Evolutionary conservation across 2,113 vertebrate genomes (phyloP).

Genomic region (Zosterops pallidus): DNA sequence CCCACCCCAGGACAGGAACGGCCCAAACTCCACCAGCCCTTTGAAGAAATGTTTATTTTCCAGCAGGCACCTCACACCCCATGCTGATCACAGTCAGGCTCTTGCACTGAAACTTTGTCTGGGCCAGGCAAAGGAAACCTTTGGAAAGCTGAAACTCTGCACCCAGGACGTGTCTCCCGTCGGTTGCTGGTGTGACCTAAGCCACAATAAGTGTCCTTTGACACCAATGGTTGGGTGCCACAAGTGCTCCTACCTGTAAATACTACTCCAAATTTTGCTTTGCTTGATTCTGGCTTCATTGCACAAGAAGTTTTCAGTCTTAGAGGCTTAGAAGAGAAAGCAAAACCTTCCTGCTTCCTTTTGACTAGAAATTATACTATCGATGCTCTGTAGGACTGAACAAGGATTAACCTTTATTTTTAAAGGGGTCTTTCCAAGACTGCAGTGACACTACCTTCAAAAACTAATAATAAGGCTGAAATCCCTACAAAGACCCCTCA

Average conservation of each 20-base stretch:
- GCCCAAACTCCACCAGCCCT: neutral
- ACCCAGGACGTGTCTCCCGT: neutral
- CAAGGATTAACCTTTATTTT: constrained; percentile 1
- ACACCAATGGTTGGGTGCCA: constrained; percentile 60
- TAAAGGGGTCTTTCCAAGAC: neutral
- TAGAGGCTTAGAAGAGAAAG: constrained; percentile 31
- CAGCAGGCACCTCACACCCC: neutral
- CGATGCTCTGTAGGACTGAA: neutral
- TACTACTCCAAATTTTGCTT: constrained; percentile 39
- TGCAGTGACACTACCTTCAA: neutral
- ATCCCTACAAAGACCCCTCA: neutral
- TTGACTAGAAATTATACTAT: neutral
- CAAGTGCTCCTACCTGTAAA: constrained; percentile 56
- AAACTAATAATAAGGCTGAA: neutral
- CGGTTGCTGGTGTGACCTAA: constrained; percentile 31
- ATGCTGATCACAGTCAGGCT: neutral
- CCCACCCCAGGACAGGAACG: neutral
- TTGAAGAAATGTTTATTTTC: neutral
- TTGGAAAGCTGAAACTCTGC: neutral
- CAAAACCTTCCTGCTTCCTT: neutral
- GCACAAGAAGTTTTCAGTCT: constrained; percentile 38
- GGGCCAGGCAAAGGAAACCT: neutral
- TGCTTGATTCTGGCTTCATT: constrained; percentile 49
- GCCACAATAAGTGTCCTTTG: constrained; percentile 65
- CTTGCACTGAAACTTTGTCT: constrained; percentile 35